These are phyloP conservation scores for Phenganax subtilis DNA, from an alignment of 92 coral and sea anemone species.

Conservation along the genomic window DNA sequence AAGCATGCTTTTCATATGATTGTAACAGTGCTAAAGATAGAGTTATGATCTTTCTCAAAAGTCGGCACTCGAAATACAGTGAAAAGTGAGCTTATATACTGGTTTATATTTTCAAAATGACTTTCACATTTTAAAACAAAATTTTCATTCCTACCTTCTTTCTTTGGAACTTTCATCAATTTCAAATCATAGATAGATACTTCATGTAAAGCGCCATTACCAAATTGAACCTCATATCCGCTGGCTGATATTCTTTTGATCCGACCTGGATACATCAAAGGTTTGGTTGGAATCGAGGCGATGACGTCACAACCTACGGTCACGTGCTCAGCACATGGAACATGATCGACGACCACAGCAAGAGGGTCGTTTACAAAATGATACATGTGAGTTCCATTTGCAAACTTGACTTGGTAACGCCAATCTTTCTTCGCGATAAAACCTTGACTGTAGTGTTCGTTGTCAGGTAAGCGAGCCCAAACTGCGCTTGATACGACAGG, in stretches of 20 bases:
- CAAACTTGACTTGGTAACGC: constrained; percentile 40
- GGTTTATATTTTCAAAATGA: background rate
- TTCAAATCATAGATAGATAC: constrained; percentile 51
- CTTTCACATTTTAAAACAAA: background rate
- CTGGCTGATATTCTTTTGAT: constrained; percentile 17
- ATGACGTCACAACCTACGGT: constrained; percentile 26
- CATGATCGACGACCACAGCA: constrained; percentile 4
- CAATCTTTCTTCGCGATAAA: constrained; percentile 39
- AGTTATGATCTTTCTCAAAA: too few relatives aligned
- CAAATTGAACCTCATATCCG: constrained; percentile 55
- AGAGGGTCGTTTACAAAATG: constrained; percentile 28
- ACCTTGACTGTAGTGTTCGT: constrained; percentile 18
- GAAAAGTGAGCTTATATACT: background rate
- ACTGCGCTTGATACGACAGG: constrained; percentile 28
- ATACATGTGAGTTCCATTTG: constrained; percentile 23
- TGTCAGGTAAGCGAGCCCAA: constrained; percentile 37
- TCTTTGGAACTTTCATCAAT: constrained; percentile 57
- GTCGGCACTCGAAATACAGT: too few relatives aligned
- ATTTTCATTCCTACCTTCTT: constrained; percentile 53
- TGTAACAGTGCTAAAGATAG: too few relatives aligned
- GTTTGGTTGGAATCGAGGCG: constrained; percentile 22
- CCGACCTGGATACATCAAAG: constrained; percentile 32
- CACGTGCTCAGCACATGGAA: constrained; percentile 7
- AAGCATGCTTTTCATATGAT: too few relatives aligned
- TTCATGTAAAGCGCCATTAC: constrained; percentile 66